Base-by-base conservation (phyloP, 2,113 vertebrate genomes). In the Hoplias malabaricus region DNA sequence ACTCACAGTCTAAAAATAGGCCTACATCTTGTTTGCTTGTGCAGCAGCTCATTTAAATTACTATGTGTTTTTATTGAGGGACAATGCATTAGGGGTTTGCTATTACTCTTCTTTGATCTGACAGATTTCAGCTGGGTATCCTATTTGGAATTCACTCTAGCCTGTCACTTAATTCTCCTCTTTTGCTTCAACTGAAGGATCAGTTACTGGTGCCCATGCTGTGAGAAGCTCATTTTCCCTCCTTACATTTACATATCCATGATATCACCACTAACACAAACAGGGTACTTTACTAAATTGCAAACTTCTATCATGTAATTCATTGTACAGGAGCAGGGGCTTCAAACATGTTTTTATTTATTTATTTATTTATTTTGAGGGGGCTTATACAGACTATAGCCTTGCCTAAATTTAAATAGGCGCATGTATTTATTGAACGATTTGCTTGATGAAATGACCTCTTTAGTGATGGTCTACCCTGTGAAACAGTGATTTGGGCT, bases 41-140 rank as follows among this genome's bases (percentile, higher is more conserved):
- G 40, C 36, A 21, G 73, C 65, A 66, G 69, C 80, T 65, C 77
- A 84, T 85, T 82, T 70, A 59, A 57, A 81, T 87, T 75, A 73
- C 27, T 31, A 2, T 40, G 67, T 50, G 62, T 48, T 74, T 68
- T 29, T 46, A 59, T 43, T 46, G 56, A 53, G 40, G 73, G 71
- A 85, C 82, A 82, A 77, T 84, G 77, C 84, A 82, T 86, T 50
- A 75, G 81, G 76, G 82, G 83, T 82, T 66, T 54, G 61, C 57
- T 76, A 34, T 83, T 82, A 75, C 80, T 77, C 57, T 6, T 36
- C 73, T 86, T 83, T 86, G 78, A 86, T 87, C 79, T 72, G 57
- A 63, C 59, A 83, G 80, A 86, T 83, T 80, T 75, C 78, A 82
- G 77, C 77, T 68, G 57, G 74, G 73, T 73, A 72, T 75, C 73